Percentiles rank a stretch among this genome's conserved stretches.
Conservation (phyloP, 2,113 vertebrate genomes). For the Colaptes auratus region DNA sequence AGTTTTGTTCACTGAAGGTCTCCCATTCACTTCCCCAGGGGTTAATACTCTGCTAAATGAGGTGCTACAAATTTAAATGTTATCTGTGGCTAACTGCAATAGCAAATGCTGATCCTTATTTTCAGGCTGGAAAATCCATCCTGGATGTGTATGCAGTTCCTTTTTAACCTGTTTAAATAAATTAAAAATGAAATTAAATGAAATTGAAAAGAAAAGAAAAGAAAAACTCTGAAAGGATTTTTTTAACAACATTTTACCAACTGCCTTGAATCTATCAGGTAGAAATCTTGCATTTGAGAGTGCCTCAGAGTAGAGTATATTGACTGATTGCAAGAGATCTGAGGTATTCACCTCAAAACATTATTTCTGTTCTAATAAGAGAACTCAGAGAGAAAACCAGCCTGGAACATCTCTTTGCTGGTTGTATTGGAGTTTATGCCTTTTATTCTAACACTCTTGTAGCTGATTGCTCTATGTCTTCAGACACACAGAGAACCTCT, state of each 20-base stretch:
- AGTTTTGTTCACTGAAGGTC: constrained; percentile 70
- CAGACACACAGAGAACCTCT: not conserved
- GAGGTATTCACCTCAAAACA: not conserved
- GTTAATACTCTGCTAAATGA: constrained; percentile 79
- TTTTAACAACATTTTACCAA: not conserved
- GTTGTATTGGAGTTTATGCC: not conserved
- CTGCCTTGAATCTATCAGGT: not conserved
- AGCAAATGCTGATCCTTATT: constrained; percentile 68
- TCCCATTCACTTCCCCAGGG: constrained; percentile 64
- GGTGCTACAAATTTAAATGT: constrained; percentile 75
- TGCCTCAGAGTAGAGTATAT: not conserved
- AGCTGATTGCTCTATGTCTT: not conserved
- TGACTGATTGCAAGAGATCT: not conserved
- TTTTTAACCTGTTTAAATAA: not conserved
- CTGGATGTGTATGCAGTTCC: not conserved
- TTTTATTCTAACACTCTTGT: not conserved
- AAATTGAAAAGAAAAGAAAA: not conserved
- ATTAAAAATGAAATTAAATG: too few species aligned
- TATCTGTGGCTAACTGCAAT: constrained; percentile 74
- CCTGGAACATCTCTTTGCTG: not conserved
- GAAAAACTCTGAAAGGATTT: not conserved
- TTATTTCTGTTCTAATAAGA: not conserved
- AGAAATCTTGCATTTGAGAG: not conserved
- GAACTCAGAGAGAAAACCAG: not conserved
- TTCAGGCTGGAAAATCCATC: constrained; percentile 42